Base-by-base conservation (phyloP, 2,113 vertebrate species). In the Uria aalge region DNA sequence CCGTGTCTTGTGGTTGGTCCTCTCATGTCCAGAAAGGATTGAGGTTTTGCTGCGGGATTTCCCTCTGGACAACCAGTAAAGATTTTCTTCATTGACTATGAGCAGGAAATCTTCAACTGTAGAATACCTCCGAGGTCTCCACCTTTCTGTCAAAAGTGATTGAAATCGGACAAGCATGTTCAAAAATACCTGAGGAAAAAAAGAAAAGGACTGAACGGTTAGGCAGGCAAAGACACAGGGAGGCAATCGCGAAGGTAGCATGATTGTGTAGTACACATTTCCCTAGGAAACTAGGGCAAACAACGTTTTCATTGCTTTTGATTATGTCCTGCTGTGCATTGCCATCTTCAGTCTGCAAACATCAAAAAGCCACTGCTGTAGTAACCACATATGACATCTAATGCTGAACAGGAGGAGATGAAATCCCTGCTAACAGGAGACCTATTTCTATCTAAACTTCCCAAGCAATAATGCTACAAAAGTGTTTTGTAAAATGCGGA, bases 281-380 rank as follows among this genome's bases (percentile, higher is more conserved):
- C 91, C 84, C 36, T 85, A 29, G 76, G 48, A 92, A 96, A 95
- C 47, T 14, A 74, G 87, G 87, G 23, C 69, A 88, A 90, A 79
- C 92, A 90, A 40, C 8, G n/a, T 79, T 90, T 82, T 71, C n/a
- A 4, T 78, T 85, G 87, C 66, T 95, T 93, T 94, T 91, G 76
- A 76, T 88, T 88, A 36, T 50, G 63, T 90, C 90, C 94, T 94
- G 92, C 96, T 95, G 87, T 85, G 93, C 69, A 9, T 71, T 88
- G 57, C 87, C 90, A 79, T 85, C 81, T 93, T 93, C 74, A 60
- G 53, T 29, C 78, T 92, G 90, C 40, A 75, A 89, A 96, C 77
- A 94, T 94, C 87, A 95, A 92, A 95, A 87, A 91, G 26, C 30
- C 34, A 40, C 89, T 78, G 68, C 77, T 85, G 87, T 73, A 73